Evolutionary conservation across 2,888 invertebrate species (phyloP).

Genomic region (Acheta domesticus): DNA sequence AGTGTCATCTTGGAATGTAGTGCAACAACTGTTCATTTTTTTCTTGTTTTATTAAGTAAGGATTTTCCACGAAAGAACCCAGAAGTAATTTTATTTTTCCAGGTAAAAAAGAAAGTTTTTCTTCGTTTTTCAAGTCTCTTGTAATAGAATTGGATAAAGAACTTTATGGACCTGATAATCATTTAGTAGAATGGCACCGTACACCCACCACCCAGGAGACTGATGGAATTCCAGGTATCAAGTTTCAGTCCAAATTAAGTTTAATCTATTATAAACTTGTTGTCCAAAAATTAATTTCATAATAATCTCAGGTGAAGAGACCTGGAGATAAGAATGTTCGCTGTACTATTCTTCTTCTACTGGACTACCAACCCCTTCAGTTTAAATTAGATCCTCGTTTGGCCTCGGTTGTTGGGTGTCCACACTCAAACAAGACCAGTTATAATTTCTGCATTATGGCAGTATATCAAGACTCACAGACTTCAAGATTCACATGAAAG

Average conservation of each 20-base stretch:
- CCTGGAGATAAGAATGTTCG: conserved; percentile 99
- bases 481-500: conserved; percentile 86
- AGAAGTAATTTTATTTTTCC: conserved; percentile 38
- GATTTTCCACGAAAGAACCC: background rate
- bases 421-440: conserved; percentile 96
- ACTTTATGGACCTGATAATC: conserved; percentile 98
- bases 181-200: conserved; percentile 99
- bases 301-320: conserved; percentile 77
- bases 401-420: conserved; percentile 91
- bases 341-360: conserved; percentile 92
- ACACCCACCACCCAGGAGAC: conserved; percentile 97
- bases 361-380: conserved; percentile 98
- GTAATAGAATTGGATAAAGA: conserved; percentile 99
- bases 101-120: conserved; percentile 97
- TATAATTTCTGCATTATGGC: conserved; percentile 98
- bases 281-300: conserved; percentile 33
- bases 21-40: no score
- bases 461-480: conserved; percentile 97
- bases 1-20: no score
- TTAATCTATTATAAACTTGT: background rate
- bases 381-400: conserved; percentile 96
- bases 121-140: conserved; percentile 98
- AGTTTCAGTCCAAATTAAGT: conserved; percentile 19
- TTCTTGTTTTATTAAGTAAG: background rate
- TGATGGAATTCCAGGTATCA: conserved; percentile 72